phyloP scores from a whole-genome alignment of 1,140 invertebrate genomes.

The Lethrus apterus region DNA sequence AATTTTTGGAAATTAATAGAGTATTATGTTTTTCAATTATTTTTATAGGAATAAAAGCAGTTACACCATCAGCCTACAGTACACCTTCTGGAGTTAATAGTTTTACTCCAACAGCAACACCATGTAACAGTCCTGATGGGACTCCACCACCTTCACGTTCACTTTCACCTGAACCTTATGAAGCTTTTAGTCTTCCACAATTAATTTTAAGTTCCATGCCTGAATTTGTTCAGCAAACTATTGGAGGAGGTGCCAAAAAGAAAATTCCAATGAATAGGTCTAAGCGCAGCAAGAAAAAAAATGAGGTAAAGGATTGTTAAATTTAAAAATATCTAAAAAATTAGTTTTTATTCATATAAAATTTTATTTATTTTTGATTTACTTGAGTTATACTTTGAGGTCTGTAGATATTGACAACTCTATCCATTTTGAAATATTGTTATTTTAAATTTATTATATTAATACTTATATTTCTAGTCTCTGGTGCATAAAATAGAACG shows the following conservation, averaged over 20 bases:
- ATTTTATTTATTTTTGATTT: no score
- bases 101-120: constrained; percentile 71
- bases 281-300: constrained; percentile 1
- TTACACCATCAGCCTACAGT: constrained; percentile 56
- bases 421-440: no score
- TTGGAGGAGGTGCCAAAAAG: constrained; percentile 43
- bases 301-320: constrained; percentile 4
- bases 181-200: constrained; percentile 45
- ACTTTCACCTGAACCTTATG: constrained; percentile 46
- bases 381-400: no score
- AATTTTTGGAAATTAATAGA: background rate
- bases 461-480: constrained; percentile 33
- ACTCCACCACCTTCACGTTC: constrained; percentile 51
- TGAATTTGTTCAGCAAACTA: constrained; percentile 63
- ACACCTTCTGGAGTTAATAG: constrained; percentile 59
- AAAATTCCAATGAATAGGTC: constrained; percentile 17
- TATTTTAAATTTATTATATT: background rate
- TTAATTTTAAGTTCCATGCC: constrained; percentile 64
- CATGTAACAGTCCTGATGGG: constrained; percentile 69
- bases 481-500: constrained; percentile 62
- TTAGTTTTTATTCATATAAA: no score
- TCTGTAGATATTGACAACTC: no score
- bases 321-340: background rate
- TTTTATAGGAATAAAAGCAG: constrained; percentile 53
- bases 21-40: background rate